Evolutionary conservation across 2,888 invertebrate genomes (phyloP).

Genomic region (Chloroclystis v-ata): DNA sequence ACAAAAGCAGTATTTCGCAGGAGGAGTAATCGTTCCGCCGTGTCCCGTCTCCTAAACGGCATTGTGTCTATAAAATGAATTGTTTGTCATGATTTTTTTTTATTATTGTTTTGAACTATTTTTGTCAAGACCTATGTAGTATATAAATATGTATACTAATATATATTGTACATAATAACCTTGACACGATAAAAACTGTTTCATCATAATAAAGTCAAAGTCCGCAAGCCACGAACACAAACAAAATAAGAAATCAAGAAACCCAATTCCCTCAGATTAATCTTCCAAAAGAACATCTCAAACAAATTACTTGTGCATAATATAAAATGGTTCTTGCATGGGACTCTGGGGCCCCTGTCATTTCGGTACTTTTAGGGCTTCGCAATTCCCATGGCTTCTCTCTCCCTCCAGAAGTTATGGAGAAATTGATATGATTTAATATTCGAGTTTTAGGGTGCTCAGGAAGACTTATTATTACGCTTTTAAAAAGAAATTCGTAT

Average conservation of each 20-base stretch:
- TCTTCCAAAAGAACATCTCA: constrained; percentile 16
- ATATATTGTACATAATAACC: no score
- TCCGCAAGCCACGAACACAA: not conserved
- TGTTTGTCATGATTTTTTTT: no score
- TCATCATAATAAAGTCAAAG: no score
- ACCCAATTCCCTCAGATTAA: not conserved
- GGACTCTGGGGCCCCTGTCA: constrained; percentile 22
- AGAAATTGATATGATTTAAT: constrained; percentile 21
- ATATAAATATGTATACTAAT: no score
- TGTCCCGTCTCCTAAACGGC: no score
- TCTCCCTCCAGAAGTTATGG: constrained; percentile 23
- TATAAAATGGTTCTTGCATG: constrained; percentile 16
- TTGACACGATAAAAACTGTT: no score
- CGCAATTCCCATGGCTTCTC: constrained; percentile 31
- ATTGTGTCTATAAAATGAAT: no score
- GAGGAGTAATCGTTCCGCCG: no score
- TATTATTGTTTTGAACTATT: no score
- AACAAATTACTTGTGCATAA: constrained; percentile 29
- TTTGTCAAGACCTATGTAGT: no score
- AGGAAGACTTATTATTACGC: constrained; percentile 12
- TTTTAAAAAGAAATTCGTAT: no score
- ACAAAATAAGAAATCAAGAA: not conserved
- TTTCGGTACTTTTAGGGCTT: constrained; percentile 29
- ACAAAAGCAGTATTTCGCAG: no score
- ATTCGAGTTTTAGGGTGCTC: constrained; percentile 8